Evolutionary conservation across 2,113 vertebrate species (phyloP), one percentile per base, ranked within the genome.

Genomic region (zebrafish (Danio rerio)): DNA sequence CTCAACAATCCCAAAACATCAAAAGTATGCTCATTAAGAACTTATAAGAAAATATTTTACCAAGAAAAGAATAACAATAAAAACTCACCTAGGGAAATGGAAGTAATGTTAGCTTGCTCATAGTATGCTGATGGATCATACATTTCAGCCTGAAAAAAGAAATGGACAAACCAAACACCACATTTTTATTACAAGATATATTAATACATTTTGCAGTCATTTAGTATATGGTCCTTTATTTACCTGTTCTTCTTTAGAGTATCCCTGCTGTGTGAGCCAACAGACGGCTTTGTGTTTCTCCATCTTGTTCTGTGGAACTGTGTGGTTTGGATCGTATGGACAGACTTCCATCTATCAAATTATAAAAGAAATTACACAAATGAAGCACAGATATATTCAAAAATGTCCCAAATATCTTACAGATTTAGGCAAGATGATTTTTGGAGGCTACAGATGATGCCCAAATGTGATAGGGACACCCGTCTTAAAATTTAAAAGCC

Each of bases 181-280:
- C 59, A 89, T 5, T 68, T 4, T 75, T 50, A 7, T 58, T 43
- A 15, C 15, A 15, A 15, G 3, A 31, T 52, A 11, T 4, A 21
- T 40, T 13, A 8, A 40, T 6, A 59, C 9, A 18, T 69, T 13
- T 68, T 0, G 9, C n/a, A 43, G 49, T 53, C 5, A 11, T 56
- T n/a, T 11, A n/a, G n/a, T n/a, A 40, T 5, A 21, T 55, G 52
- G 50, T 58, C 16, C 15, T 15, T 47, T 58, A 31, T 49, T 81
- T 65, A 95, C 96, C 96, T 96, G 92, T 75, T 99, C 97, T 82
- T 96, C 93, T 5, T 91, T 89, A 0, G 94, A 91, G 86, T 98
- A 99, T 42, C 94, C 95, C 91, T 96, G 91, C 82, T 89, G 93
- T 10, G 88, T 89, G 59, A 96, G 92, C 58, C 89, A 90, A 81